A percentile compares a stretch with the other conserved stretches of the same genome.
Evolutionary conservation across 2,797 vertebrate genomes (phyloP).

Genomic region (Emys orbicularis): DNA sequence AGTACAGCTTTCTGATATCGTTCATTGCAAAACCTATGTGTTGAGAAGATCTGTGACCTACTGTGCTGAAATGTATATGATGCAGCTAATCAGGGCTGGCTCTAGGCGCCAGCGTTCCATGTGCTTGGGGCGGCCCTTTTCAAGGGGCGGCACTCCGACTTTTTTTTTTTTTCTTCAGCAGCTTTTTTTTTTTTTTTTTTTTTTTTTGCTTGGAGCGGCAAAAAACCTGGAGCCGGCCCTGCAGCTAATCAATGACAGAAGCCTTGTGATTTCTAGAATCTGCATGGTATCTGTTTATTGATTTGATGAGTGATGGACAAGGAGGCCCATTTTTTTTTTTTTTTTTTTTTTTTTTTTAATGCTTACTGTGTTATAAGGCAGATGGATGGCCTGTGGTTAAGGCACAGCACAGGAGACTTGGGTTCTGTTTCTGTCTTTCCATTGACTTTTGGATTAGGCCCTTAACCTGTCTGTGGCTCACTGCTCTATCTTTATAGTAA

Average conservation of each 20-base stretch:
- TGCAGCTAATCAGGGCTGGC: not conserved
- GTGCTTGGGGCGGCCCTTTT: too few species aligned
- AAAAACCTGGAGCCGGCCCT: too few species aligned
- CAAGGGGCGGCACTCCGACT: too few species aligned
- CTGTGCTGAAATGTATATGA: not conserved
- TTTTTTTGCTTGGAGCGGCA: too few species aligned
- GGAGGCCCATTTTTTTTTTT: slow-evolving; percentile 36
- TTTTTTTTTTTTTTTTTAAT: slow-evolving; percentile 43
- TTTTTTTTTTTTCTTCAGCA: too few species aligned
- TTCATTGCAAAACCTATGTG: not conserved
- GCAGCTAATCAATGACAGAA: not conserved
- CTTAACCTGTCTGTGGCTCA: slow-evolving; percentile 63
- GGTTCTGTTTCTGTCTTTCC: slow-evolving; percentile 57
- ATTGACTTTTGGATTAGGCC: slow-evolving; percentile 67
- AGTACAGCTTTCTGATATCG: not conserved
- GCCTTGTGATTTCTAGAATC: slow-evolving; percentile 4
- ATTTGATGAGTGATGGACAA: slow-evolving; percentile 31
- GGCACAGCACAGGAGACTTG: slow-evolving; percentile 35
- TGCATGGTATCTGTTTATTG: slow-evolving; percentile 10
- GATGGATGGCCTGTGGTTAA: slow-evolving; percentile 29
- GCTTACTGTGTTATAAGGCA: slow-evolving; percentile 23
- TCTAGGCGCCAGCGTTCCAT: too few species aligned
- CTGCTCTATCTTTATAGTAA: slow-evolving; percentile 60
- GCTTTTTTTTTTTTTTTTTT: too few species aligned
- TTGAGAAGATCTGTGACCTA: slow-evolving; percentile 22